A percentile compares a stretch with the other conserved stretches of the same genome.
Conservation (phyloP, 2,888 invertebrate species). For the Neoitamus cyanurus region DNA sequence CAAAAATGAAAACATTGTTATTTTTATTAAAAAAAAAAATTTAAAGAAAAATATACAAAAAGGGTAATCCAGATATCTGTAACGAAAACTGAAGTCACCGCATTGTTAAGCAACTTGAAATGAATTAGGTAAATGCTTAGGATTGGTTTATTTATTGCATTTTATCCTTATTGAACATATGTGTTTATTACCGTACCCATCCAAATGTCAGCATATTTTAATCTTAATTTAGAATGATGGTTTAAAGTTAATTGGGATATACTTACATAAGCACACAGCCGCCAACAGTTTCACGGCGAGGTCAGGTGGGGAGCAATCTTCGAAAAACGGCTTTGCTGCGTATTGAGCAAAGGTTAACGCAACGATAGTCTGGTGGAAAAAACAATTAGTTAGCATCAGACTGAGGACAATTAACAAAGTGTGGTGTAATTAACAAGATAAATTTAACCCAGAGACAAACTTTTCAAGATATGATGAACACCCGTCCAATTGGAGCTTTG, state of each 20-base stretch:
- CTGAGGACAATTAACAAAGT: not conserved
- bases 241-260: conserved; percentile 15
- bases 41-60: too few species aligned
- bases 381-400: not conserved
- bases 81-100: too few species aligned
- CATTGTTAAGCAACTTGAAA: too few species aligned
- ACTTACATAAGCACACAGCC: conserved; percentile 86
- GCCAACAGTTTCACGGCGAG: conserved; percentile 83
- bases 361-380: conserved; percentile 77
- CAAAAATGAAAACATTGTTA: too few species aligned
- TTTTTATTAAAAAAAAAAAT: too few species aligned
- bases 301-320: conserved; percentile 80
- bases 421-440: not conserved
- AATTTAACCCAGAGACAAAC: not conserved
- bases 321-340: conserved; percentile 86
- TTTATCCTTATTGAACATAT: not conserved
- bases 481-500: not conserved
- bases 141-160: not conserved
- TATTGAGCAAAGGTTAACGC: conserved; percentile 93
- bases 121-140: not conserved
- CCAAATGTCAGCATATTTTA: not conserved
- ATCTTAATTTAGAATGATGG: not conserved
- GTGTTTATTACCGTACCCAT: not conserved
- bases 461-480: not conserved
- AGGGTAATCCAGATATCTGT: too few species aligned